Conservation (phyloP, 2,797 vertebrate genomes). For the Merluccius polli region DNA sequence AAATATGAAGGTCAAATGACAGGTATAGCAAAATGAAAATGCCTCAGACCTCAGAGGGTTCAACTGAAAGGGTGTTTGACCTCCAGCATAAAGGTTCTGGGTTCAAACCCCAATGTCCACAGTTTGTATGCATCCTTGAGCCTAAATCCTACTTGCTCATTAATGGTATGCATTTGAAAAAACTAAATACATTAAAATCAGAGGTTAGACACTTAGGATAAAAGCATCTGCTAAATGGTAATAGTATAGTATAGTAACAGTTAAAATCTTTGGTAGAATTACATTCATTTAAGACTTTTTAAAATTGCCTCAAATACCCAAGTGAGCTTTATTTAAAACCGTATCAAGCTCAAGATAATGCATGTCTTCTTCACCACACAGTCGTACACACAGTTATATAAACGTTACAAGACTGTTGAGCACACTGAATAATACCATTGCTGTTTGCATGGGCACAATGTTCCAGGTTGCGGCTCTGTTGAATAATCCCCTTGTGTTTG, state of each 20-base stretch:
- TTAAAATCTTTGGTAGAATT: not conserved
- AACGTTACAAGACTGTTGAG: not conserved
- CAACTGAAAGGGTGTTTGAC: no score
- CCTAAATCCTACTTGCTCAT: not conserved
- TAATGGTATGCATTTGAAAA: not conserved
- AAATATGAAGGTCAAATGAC: not conserved
- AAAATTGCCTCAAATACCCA: not conserved
- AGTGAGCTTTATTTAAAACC: not conserved
- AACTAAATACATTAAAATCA: not conserved
- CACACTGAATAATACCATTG: not conserved
- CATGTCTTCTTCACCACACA: not conserved
- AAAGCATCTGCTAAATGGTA: not conserved
- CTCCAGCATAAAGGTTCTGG: not conserved
- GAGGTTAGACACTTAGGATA: not conserved
- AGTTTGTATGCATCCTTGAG: not conserved
- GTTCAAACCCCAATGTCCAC: not conserved
- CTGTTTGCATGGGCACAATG: not conserved
- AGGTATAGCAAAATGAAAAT: not conserved
- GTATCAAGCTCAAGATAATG: not conserved
- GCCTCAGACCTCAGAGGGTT: no score
- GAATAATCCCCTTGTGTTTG: not conserved
- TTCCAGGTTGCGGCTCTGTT: not conserved
- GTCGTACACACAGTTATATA: not conserved
- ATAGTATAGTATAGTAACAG: not conserved
- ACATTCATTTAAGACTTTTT: not conserved